Percentiles rank a stretch among this genome's conserved stretches.
Evolutionary conservation across 92 coral and sea anemone genomes (phyloP).

Genomic region (Actinernus sp.): DNA sequence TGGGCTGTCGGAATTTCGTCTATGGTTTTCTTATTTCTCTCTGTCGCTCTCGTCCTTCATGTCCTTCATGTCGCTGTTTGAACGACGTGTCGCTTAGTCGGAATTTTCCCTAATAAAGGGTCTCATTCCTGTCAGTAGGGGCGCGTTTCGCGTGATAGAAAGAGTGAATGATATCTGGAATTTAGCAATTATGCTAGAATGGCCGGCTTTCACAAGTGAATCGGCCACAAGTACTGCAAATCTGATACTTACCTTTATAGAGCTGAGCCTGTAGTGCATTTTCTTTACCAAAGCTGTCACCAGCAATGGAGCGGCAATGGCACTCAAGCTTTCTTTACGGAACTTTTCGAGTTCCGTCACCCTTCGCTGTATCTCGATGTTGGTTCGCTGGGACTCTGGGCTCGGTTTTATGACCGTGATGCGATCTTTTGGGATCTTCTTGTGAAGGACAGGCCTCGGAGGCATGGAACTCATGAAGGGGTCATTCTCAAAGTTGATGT

Average conservation of each 20-base stretch:
- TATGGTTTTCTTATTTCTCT: too few relatives aligned
- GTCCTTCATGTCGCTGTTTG: too few relatives aligned
- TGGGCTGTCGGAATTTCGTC: too few relatives aligned
- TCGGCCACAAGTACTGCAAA: too few relatives aligned
- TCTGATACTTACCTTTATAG: conserved; percentile 57
- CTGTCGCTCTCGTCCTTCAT: too few relatives aligned
- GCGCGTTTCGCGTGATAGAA: too few relatives aligned
- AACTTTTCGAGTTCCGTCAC: conserved; percentile 68
- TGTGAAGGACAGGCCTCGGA: conserved; percentile 50
- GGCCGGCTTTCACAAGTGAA: too few relatives aligned
- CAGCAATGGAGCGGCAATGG: conserved; percentile 64
- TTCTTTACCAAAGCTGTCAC: conserved; percentile 67
- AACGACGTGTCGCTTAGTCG: too few relatives aligned
- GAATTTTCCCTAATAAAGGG: too few relatives aligned
- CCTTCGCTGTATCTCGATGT: conserved; percentile 64
- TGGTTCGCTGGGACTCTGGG: conserved; percentile 65
- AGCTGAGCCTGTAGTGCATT: conserved; percentile 50
- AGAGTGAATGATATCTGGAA: too few relatives aligned
- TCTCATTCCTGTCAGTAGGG: too few relatives aligned
- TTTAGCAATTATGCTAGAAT: too few relatives aligned
- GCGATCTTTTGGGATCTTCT: conserved; percentile 71
- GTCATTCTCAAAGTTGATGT: conserved; percentile 86
- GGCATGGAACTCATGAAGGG: conserved; percentile 34
- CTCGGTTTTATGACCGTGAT: conserved; percentile 80
- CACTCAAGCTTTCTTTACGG: conserved; percentile 80